These are phyloP conservation scores for Heterotilapia buettikoferi DNA, from an alignment of 2,113 vertebrate genomes.

Conservation along the genomic window DNA sequence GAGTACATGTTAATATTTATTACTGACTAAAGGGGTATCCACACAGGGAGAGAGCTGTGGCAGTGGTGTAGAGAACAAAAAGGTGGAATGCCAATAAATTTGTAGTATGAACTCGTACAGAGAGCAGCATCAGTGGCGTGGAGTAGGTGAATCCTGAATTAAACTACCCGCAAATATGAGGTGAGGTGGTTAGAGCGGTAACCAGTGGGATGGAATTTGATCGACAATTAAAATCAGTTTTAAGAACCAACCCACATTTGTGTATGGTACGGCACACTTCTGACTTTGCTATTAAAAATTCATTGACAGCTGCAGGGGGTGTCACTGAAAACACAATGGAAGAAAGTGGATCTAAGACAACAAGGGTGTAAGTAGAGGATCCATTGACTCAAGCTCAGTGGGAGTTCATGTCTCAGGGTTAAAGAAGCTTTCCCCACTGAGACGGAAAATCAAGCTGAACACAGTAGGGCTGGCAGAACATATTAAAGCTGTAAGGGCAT, in stretches of 20 bases:
- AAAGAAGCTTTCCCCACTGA: slow-evolving; percentile 1
- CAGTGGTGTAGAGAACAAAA: neutral
- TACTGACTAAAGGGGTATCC: neutral
- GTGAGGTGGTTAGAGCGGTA: neutral
- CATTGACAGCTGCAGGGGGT: neutral
- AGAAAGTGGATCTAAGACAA: neutral
- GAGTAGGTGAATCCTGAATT: neutral
- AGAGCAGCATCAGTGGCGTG: neutral
- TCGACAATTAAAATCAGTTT: neutral
- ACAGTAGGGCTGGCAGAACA: neutral
- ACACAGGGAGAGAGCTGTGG: neutral
- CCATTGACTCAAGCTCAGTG: neutral
- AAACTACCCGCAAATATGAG: neutral
- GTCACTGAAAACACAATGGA: neutral
- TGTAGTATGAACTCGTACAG: neutral
- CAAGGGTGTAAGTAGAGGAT: neutral
- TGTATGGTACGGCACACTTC: neutral
- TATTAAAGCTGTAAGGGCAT: neutral
- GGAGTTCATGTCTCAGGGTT: slow-evolving; percentile 21
- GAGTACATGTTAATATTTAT: neutral
- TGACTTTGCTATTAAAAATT: neutral
- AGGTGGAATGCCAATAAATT: neutral
- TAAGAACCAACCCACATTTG: neutral
- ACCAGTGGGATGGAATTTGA: neutral
- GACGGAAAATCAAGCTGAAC: neutral